A percentile compares a stretch with the other conserved stretches of the same genome.
Evolutionary conservation across 1,140 invertebrate species (phyloP).

Genomic region (Ectropis grisescens): DNA sequence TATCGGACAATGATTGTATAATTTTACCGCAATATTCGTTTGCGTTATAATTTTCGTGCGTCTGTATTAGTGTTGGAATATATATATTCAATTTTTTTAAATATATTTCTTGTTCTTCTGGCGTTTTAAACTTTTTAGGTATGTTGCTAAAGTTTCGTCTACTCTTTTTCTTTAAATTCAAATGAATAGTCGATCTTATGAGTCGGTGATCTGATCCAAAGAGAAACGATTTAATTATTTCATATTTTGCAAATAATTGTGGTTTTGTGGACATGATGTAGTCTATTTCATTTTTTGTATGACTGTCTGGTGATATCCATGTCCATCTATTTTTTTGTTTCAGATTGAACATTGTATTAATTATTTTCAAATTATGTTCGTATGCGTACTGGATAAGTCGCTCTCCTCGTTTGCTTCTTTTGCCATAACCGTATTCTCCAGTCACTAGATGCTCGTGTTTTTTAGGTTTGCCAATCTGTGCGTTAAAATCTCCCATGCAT

Average conservation of each 20-base stretch:
- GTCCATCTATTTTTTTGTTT: slow-evolving; percentile 25
- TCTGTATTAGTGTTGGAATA: too few relatives aligned
- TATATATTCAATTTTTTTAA: too few relatives aligned
- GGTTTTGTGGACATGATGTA: slow-evolving; percentile 24
- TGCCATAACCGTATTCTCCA: too few relatives aligned
- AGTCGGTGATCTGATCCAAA: slow-evolving; percentile 23
- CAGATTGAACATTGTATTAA: slow-evolving; percentile 26
- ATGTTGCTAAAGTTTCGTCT: slow-evolving; percentile 16
- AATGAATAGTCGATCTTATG: slow-evolving; percentile 16
- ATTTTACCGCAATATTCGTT: too few relatives aligned
- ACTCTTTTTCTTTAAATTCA: slow-evolving; percentile 15
- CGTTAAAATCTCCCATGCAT: too few relatives aligned
- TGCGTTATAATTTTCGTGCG: too few relatives aligned
- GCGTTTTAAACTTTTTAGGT: slow-evolving; percentile 15
- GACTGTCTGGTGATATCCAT: slow-evolving; percentile 26
- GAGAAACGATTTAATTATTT: slow-evolving; percentile 15
- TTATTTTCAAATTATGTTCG: slow-evolving; percentile 22
- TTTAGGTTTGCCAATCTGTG: too few relatives aligned
- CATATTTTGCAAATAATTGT: slow-evolving; percentile 15
- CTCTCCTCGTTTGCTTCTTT: too few relatives aligned
- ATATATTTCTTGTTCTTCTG: slow-evolving; percentile 15
- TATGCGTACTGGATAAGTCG: slow-evolving; percentile 23
- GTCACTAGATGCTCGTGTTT: too few relatives aligned
- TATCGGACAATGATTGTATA: too few relatives aligned
- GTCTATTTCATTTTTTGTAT: slow-evolving; percentile 29